A percentile compares a stretch with the other conserved stretches of the same genome.
These are phyloP conservation scores for Gryllus longicercus DNA, from an alignment of 2,888 invertebrate species.

Conservation along the genomic window DNA sequence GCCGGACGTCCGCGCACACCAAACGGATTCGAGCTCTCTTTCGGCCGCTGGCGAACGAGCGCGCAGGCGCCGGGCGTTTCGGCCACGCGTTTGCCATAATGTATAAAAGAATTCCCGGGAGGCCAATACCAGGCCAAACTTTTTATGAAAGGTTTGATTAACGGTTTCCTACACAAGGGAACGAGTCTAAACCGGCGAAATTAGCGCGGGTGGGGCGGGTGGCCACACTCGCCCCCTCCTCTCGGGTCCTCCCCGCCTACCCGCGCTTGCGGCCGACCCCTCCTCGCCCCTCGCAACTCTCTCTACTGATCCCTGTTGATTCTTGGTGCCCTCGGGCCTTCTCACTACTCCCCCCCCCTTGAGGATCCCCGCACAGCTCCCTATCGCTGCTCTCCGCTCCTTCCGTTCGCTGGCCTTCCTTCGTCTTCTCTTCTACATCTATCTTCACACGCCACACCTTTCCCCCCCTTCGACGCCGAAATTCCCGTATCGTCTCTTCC, in stretches of 20 bases:
- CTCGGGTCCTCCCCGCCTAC: neutral
- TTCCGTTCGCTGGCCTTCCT: too few relatives aligned
- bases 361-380: neutral
- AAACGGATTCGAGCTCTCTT: neutral
- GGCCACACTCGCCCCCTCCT: neutral
- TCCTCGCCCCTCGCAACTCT: neutral
- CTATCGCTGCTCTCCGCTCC: neutral
- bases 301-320: neutral
- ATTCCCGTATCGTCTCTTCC: neutral
- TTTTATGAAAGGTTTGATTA: slow-evolving; percentile 17
- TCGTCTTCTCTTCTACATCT: neutral
- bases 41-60: neutral
- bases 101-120: neutral
- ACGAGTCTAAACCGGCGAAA: neutral
- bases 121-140: neutral
- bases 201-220: neutral
- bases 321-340: neutral
- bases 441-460: neutral
- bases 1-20: neutral
- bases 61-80: neutral
- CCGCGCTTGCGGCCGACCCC: neutral
- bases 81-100: neutral
- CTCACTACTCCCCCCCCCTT: neutral
- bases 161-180: slow-evolving; percentile 11
- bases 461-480: neutral